Percentiles rank a stretch among this genome's conserved stretches.
These are phyloP conservation scores for Triplophysa rosa DNA, from an alignment of 2,113 vertebrate species.

Conservation along the genomic window DNA sequence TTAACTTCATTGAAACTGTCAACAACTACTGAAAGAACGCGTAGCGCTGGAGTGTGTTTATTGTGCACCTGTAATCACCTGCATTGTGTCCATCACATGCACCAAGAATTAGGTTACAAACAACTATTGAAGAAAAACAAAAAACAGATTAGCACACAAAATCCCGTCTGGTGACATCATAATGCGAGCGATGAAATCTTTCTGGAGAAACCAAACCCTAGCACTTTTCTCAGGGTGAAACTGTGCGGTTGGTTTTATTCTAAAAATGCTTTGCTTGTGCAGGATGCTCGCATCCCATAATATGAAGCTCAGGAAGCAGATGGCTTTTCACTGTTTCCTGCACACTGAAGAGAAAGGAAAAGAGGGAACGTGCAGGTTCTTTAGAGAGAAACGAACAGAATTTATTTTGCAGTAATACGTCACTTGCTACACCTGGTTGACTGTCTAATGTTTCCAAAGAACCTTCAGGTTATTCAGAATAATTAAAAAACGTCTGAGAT, in stretches of 20 bases:
- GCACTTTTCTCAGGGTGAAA: not conserved
- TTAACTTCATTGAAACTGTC: too few relatives aligned
- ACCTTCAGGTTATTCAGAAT: not conserved
- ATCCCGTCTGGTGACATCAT: constrained; percentile 9
- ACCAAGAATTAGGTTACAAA: not conserved
- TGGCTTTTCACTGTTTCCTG: constrained; percentile 54
- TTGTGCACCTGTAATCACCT: not conserved
- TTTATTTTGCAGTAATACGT: not conserved
- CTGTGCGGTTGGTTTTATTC: not conserved
- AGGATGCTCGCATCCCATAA: constrained; percentile 47
- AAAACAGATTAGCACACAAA: not conserved
- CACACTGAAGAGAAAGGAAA: constrained; percentile 14
- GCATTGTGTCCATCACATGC: not conserved
- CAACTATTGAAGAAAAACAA: not conserved
- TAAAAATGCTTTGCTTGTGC: not conserved
- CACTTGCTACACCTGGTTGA: not conserved
- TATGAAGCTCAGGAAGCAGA: constrained; percentile 59
- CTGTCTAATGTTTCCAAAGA: not conserved
- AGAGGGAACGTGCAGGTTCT: constrained; percentile 22
- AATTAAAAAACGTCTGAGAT: not conserved
- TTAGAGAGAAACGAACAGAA: constrained; percentile 7
- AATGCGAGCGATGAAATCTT: not conserved
- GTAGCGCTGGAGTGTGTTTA: not conserved
- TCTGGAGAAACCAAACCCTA: not conserved
- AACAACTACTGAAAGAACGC: not conserved